Conservation (phyloP, 2,888 invertebrate genomes). For the Erebia palarica region DNA sequence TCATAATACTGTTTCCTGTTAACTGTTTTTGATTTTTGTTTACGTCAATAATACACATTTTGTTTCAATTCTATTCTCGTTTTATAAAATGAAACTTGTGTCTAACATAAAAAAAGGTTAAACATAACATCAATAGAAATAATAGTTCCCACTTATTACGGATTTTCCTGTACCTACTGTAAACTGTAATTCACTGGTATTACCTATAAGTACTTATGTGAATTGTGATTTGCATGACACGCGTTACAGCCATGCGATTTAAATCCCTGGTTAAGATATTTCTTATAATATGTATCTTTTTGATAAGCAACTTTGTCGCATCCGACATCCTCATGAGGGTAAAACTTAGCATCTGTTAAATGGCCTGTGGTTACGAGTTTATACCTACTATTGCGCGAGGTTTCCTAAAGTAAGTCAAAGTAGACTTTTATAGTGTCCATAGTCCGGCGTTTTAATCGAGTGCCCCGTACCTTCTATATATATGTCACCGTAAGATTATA, state of each 20-base stretch:
- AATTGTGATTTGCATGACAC: not conserved
- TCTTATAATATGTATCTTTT: too few relatives aligned
- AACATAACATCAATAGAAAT: not conserved
- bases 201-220: not conserved
- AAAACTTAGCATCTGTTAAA: too few relatives aligned
- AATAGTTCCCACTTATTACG: not conserved
- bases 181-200: not conserved
- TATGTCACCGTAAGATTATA: too few relatives aligned
- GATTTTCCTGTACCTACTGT: conserved; percentile 3
- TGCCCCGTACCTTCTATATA: not conserved
- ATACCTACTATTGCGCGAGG: too few relatives aligned
- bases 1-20: conserved; percentile 2
- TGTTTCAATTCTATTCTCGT: not conserved
- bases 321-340: too few relatives aligned
- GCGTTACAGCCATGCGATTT: too few relatives aligned
- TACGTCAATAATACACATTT: not conserved
- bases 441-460: not conserved
- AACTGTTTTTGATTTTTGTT: not conserved
- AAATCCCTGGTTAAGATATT: too few relatives aligned
- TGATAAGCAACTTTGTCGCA: too few relatives aligned
- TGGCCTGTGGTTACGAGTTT: too few relatives aligned
- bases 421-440: not conserved
- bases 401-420: too few relatives aligned
- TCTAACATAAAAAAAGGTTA: not conserved
- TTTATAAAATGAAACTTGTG: not conserved